A percentile compares a stretch with the other conserved stretches of the same genome.
phyloP scores from a whole-genome alignment of 2,888 invertebrate species.

The Caprella mutica region DNA sequence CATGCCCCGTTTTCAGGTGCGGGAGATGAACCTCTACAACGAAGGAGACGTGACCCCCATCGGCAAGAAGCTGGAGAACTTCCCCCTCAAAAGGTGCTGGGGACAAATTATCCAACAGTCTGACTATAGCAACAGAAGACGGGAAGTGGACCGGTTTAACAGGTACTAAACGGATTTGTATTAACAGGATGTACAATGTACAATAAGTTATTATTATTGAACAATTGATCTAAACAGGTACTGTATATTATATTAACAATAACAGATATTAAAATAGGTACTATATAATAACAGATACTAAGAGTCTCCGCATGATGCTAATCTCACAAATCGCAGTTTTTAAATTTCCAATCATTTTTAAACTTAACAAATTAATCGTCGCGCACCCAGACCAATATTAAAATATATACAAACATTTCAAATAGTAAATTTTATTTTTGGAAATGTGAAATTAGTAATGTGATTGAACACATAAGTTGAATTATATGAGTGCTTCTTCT shows the following conservation, averaged over 20 bases:
- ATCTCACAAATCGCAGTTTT: too few species aligned
- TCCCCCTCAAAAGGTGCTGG: slow-evolving; percentile 66
- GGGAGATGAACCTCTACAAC: slow-evolving; percentile 62
- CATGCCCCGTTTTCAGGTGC: slow-evolving; percentile 43
- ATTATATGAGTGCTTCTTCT: too few species aligned
- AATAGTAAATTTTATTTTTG: too few species aligned
- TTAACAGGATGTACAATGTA: background rate
- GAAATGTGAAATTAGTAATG: too few species aligned
- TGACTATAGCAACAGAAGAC: slow-evolving; percentile 50
- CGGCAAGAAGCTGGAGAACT: slow-evolving; percentile 58
- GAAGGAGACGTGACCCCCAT: slow-evolving; percentile 69
- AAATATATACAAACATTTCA: too few species aligned
- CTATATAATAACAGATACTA: background rate
- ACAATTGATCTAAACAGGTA: background rate
- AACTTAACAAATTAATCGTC: too few species aligned
- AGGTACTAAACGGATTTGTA: slow-evolving; percentile 42
- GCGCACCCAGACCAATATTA: too few species aligned
- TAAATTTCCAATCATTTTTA: too few species aligned
- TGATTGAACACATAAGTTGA: too few species aligned
- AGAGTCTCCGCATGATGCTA: too few species aligned
- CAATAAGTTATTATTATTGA: background rate
- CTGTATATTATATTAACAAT: background rate
- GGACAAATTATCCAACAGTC: slow-evolving; percentile 59
- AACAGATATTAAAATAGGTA: background rate
- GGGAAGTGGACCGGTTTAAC: slow-evolving; percentile 57